Evolutionary conservation across 2,113 vertebrate species (phyloP).

Genomic region (Camelus bactrianus): DNA sequence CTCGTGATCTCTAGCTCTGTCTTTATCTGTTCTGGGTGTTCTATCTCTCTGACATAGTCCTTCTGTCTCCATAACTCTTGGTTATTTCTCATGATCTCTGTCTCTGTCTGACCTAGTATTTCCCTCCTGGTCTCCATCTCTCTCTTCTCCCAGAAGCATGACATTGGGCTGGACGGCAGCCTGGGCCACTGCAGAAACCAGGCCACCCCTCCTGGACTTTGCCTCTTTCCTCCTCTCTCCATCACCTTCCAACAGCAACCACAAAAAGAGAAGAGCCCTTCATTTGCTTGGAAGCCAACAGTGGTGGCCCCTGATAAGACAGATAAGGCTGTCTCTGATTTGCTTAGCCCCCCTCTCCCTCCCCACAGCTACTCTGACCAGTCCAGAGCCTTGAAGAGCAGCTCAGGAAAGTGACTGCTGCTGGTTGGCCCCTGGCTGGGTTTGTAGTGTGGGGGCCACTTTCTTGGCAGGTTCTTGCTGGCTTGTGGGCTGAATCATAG

Average conservation of each 20-base stretch:
- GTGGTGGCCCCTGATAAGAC: background rate
- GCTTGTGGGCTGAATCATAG: background rate
- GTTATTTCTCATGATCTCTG: background rate
- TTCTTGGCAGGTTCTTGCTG: background rate
- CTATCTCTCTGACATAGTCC: background rate
- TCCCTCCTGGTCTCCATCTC: background rate
- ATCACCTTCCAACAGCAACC: background rate
- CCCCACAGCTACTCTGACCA: background rate
- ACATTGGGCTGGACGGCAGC: background rate
- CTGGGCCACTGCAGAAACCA: background rate
- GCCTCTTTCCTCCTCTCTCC: background rate
- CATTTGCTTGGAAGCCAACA: background rate
- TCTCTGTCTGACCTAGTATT: background rate
- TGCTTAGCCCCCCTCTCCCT: background rate
- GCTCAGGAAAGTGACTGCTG: background rate
- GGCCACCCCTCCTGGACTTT: background rate
- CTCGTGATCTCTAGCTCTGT: background rate
- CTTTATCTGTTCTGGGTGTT: background rate
- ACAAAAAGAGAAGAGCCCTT: background rate
- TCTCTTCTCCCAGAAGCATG: background rate
- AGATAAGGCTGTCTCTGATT: background rate
- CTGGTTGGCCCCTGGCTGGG: background rate
- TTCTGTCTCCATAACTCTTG: background rate
- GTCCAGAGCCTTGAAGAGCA: background rate
- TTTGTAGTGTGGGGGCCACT: background rate